Evolutionary conservation across 1,140 invertebrate species (phyloP).

Genomic region (Neodiprion virginianus): DNA sequence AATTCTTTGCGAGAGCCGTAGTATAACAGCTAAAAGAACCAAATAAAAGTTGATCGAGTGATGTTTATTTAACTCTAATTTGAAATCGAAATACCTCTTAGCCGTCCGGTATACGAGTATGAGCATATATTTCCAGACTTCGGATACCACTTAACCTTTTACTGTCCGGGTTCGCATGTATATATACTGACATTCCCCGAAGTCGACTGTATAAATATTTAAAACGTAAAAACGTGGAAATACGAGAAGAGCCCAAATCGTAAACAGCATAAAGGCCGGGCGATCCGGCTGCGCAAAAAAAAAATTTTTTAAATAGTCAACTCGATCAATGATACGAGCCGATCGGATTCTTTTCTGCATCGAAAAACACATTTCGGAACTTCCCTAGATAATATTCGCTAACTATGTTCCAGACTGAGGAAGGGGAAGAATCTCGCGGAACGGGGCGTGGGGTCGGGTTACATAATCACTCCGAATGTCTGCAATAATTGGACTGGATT

Average conservation of each 20-base stretch:
- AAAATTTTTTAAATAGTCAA: background rate
- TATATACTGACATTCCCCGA: background rate
- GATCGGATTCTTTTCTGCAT: too few species aligned
- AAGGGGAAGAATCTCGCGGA: too few species aligned
- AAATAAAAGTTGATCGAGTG: too few species aligned
- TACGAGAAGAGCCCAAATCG: background rate
- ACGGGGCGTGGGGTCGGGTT: background rate
- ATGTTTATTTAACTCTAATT: too few species aligned
- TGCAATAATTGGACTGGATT: background rate
- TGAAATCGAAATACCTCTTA: too few species aligned
- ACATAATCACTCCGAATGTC: background rate
- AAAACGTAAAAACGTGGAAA: background rate
- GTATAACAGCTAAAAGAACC: too few species aligned
- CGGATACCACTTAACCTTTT: background rate
- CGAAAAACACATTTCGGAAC: too few species aligned
- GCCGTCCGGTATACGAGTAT: background rate
- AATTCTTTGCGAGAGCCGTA: too few species aligned
- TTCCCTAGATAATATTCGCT: too few species aligned
- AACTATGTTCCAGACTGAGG: too few species aligned
- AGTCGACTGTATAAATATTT: background rate
- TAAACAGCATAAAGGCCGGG: background rate
- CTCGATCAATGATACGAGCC: background rate
- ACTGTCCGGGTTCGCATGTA: background rate
- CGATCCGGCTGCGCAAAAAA: background rate
- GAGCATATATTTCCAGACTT: background rate